phyloP scores from a whole-genome alignment of 2,113 vertebrate species.

The Hylia prasina region DNA sequence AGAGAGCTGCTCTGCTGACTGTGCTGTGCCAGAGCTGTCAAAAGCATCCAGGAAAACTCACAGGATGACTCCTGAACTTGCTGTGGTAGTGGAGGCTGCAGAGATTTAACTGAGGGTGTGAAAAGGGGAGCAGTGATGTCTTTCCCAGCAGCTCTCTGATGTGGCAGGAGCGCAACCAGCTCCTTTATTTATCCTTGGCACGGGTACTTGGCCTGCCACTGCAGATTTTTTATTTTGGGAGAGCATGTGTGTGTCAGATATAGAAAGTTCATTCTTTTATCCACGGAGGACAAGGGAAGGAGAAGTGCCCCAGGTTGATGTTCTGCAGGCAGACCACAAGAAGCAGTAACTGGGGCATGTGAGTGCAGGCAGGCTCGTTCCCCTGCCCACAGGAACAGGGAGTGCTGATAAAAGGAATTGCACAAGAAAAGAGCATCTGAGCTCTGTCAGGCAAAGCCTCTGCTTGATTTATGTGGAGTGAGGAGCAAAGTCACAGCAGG shows the following conservation, averaged over 20 bases:
- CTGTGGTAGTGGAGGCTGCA: not conserved
- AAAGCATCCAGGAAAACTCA: not conserved
- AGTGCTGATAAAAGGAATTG: not conserved
- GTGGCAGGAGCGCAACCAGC: constrained; percentile 45
- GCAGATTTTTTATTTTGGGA: constrained; percentile 39
- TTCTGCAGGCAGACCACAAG: not conserved
- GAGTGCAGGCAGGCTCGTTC: not conserved
- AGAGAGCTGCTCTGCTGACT: not conserved
- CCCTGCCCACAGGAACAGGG: constrained; percentile 18
- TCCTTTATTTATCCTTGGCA: constrained; percentile 47
- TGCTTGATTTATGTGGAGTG: constrained; percentile 19
- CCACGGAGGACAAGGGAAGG: not conserved
- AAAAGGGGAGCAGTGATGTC: not conserved
- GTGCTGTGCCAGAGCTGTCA: not conserved
- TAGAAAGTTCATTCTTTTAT: constrained; percentile 23
- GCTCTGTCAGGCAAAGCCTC: not conserved
- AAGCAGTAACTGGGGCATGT: not conserved
- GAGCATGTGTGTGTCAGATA: constrained; percentile 7
- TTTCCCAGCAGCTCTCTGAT: constrained; percentile 44
- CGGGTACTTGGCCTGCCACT: constrained; percentile 11
- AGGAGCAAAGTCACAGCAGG: not conserved
- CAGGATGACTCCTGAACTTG: not conserved
- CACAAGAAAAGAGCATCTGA: not conserved
- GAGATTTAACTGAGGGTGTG: not conserved
- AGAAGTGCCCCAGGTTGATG: not conserved